These are phyloP conservation scores for Amphipoea lucens DNA, from an alignment of 2,888 invertebrate species.

Conservation along the genomic window DNA sequence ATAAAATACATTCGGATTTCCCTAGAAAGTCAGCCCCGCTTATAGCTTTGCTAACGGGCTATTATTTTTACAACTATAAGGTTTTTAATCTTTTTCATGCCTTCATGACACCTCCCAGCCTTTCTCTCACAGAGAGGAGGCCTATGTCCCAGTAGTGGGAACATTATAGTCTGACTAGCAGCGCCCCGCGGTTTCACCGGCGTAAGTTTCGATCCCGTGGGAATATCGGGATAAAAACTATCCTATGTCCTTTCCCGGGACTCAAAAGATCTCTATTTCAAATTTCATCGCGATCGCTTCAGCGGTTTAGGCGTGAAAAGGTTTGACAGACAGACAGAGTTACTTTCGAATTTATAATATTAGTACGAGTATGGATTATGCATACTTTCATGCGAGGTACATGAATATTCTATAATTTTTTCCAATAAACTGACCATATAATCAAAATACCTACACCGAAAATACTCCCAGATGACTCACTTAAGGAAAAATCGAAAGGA, in stretches of 20 bases:
- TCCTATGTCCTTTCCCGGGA: too few relatives aligned
- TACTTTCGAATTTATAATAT: too few relatives aligned
- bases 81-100: background rate
- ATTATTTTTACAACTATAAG: background rate
- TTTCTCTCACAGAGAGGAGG: background rate
- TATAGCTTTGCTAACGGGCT: background rate
- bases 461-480: conserved; percentile 2
- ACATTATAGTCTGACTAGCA: background rate
- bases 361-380: too few relatives aligned
- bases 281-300: too few relatives aligned
- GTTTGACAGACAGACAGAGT: too few relatives aligned
- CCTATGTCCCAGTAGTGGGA: background rate
- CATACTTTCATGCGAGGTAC: background rate
- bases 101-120: background rate
- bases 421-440: background rate
- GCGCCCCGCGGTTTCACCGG: too few relatives aligned
- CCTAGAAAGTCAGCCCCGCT: background rate
- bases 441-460: conserved; percentile 6
- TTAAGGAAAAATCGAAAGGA: conserved; percentile 46
- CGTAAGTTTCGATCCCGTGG: too few relatives aligned
- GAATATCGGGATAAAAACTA: too few relatives aligned
- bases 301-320: too few relatives aligned
- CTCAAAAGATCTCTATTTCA: too few relatives aligned
- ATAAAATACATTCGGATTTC: background rate
- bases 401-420: background rate